Evolutionary conservation across 2,888 invertebrate genomes (phyloP), one percentile per base, ranked within the genome.

Genomic region (Eulithis testata): DNA sequence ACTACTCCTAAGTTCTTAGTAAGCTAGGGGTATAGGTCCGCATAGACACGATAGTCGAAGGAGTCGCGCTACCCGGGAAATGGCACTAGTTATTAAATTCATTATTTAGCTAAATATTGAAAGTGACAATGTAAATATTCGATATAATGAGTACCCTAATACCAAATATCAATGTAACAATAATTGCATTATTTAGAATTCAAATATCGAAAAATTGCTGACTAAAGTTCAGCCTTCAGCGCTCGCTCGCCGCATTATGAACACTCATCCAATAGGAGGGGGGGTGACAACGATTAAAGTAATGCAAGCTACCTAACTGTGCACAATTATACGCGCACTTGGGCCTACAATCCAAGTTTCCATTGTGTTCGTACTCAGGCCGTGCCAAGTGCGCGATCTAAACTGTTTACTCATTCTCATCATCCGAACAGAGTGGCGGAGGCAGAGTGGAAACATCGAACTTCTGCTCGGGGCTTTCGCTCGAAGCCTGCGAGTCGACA

Each of bases 371-470:
- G 36, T 12, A 55, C 31, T 36, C 53, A 64, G 43, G 51, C 54
- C 60, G 27, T 51, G 40, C 60, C 58, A 69, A 63, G 66, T 64
- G 57, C 67, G 66, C 56, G 44, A 37, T 7, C 44, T 54, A 54
- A 70, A 70, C 69, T 63, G 68, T 72, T 80, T 86, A 91, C 73
- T 95, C 94, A 76, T 95, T 95, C 80, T 96, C 96, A 79, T 96
- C 96, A 75, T 97, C 96, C 61, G 95, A 94, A 78, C 96, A 94
- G 71, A 96, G 91, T 60, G 96, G 96, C 60, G 96, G 96, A n/a
- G 96, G 97, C 76, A 96, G 94, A 36, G 95, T 95, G 44, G 96
- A 94, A 21, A 96, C 95, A 78, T 96, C 96, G 80, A 96, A 95
- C 80, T 95, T 94, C 63, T 95, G 95, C 73, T 96, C 96, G n/a